Base-by-base conservation (phyloP, 2,797 vertebrate genomes). In the Chromis chromis region DNA sequence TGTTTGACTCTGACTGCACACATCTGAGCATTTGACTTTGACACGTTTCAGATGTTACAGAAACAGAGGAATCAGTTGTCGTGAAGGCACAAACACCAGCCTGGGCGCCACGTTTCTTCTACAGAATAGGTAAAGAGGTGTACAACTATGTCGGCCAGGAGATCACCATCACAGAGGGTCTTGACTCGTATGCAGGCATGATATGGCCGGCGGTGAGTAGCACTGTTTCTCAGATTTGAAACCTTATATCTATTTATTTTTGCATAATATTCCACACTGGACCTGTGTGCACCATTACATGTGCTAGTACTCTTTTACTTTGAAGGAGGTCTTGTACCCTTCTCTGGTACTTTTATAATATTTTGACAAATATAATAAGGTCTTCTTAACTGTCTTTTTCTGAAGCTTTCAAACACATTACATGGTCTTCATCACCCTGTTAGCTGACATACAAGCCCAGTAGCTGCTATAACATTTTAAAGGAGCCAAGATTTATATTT, bases 151-250 rank as follows among this genome's bases (percentile, higher is more conserved):
- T 31, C 0, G 97, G 96, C 49, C 89, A 95, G 53, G 85, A 94
- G 78, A 98, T 99, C 1, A 22, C 86, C 54, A 95, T 98, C 62
- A 87, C 94, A 33, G 95, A 96, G 65, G 96, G 93, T 21, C 90
- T 97, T 19, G 97, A 98, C 75, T 94, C 93, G 24, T 96, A 83
- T 0, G 97, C 95, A 65, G 94, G 95, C 0, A 92, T 94, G 81
- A 95, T 96, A 53, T 98, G 97, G 97, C 98, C 97, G 0, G 97
- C 87, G 79, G 97, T 98, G 87, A 96, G 96, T 72, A 33, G 8
- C 11, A 24, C 6, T 10, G 46, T 65, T 59, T 44, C 24, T 22
- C 3, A 42, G 5, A 61, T 76, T 28, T 69, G n/a, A 13, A 42
- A 36, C 33, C 14, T 42, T 14, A 1, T 42, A 17, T 42, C 16